A percentile compares a stretch with the other conserved stretches of the same genome.
These are phyloP conservation scores for Chaetogeoica ovagalla DNA, from an alignment of 2,888 invertebrate genomes.

Conservation along the genomic window DNA sequence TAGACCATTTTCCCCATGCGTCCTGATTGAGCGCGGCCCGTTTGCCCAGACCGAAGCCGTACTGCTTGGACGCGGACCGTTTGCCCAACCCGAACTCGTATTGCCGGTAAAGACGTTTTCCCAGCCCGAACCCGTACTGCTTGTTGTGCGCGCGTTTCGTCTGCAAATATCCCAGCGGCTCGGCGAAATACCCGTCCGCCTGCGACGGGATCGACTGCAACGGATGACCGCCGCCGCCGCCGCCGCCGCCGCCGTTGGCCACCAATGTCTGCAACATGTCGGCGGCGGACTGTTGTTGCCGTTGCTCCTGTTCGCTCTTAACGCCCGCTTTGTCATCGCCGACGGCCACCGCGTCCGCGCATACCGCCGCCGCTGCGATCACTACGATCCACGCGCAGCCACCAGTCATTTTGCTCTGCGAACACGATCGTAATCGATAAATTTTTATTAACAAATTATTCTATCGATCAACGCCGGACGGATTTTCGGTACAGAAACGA, in stretches of 20 bases:
- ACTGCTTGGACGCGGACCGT: slow-evolving; percentile 64
- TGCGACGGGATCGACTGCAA: background rate
- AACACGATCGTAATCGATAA: too few relatives aligned
- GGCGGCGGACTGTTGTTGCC: slow-evolving; percentile 22
- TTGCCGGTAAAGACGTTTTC: slow-evolving; percentile 55
- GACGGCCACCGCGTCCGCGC: background rate
- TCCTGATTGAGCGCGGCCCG: slow-evolving; percentile 60
- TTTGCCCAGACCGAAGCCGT: slow-evolving; percentile 64
- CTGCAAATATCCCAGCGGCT: slow-evolving; percentile 3
- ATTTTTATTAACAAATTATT: too few relatives aligned
- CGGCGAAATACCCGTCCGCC: slow-evolving; percentile 14
- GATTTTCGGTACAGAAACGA: too few relatives aligned
- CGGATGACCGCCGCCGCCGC: background rate
- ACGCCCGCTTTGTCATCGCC: background rate
- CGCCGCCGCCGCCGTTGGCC: background rate
- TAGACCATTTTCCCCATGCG: slow-evolving; percentile 60
- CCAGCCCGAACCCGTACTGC: slow-evolving; percentile 49
- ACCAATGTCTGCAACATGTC: slow-evolving; percentile 24
- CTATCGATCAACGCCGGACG: too few relatives aligned
- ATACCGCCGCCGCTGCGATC: slow-evolving; percentile 21
- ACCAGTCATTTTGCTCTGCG: slow-evolving; percentile 8
- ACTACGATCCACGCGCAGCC: slow-evolving; percentile 15
- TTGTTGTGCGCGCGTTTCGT: slow-evolving; percentile 43
- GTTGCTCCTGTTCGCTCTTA: slow-evolving; percentile 26
- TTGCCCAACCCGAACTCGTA: slow-evolving; percentile 58